Evolutionary conservation across 2,888 invertebrate species (phyloP), one percentile per base, ranked within the genome.

Genomic region (Argyresthia goedartella): DNA sequence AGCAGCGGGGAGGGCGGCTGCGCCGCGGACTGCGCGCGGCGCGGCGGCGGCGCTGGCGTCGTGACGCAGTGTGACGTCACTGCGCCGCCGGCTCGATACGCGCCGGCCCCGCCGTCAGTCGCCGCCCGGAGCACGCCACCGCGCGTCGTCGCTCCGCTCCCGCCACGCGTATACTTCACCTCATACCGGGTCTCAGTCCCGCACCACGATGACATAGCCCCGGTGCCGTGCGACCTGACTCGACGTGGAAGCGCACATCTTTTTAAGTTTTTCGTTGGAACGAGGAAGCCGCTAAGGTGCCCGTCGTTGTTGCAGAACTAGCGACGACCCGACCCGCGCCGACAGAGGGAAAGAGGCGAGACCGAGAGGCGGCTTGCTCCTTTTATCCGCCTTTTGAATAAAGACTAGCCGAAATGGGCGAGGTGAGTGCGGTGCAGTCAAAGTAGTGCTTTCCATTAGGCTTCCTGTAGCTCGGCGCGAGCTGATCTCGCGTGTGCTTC

Each of bases 31-130:
- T 80, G 74, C 81, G 76, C 60, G 71, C 72, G 60, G 65, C 69
- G 69, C 67, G 78, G 81, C 81, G 78, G 81, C 81, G 79, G 81
- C 81, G 84, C 79, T 79, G 79, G 77, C 81, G 80, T 81, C 80
- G 88, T 86, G 88, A 89, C 88, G 90, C 89, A 89, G 90, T 90
- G 89, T 90, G 90, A 90, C 89, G 90, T 89, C 90, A 90, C 89
- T 88, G 89, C 84, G 88, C 89, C 87, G 89, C 88, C 89, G 90
- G 88, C 88, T 90, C 89, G 85, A 88, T 89, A 89, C 87, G 86
- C 81, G 80, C 81, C 82, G 87, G 84, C 81, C 81, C 86, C 81
- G 80, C 76, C 87, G 81, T 80, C 88, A 88, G 86, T 88, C 87
- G 88, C 88, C 85, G 82, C 82, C 81, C 82, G 81, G 76, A 74